Percentiles rank a stretch among this genome's conserved stretches.
These are phyloP conservation scores for Plagiodera versicolora DNA, from an alignment of 2,888 invertebrate species.

Conservation along the genomic window DNA sequence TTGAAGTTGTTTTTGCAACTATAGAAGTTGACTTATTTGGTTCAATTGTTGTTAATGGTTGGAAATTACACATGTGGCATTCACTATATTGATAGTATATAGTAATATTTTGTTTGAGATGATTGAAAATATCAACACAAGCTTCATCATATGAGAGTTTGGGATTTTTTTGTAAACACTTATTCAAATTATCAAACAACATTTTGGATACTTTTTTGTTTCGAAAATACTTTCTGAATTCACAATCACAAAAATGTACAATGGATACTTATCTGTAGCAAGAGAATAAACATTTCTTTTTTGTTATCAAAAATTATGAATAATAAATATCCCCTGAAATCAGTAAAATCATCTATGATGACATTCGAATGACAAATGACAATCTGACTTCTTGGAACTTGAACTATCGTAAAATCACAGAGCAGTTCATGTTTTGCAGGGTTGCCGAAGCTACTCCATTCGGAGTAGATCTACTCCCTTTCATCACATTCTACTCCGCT, in stretches of 20 bases:
- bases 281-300: too few species aligned
- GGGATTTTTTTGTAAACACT: slow-evolving; percentile 41
- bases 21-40: slow-evolving; percentile 43
- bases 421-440: too few species aligned
- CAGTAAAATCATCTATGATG: too few species aligned
- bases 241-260: background rate
- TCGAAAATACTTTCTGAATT: background rate
- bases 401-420: too few species aligned
- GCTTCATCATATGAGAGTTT: slow-evolving; percentile 51
- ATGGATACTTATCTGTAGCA: too few species aligned
- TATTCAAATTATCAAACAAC: slow-evolving; percentile 39
- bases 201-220: slow-evolving; percentile 21
- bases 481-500: too few species aligned
- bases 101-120: slow-evolving; percentile 37
- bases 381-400: too few species aligned
- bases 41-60: slow-evolving; percentile 41
- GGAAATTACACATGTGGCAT: slow-evolving; percentile 51
- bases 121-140: slow-evolving; percentile 51
- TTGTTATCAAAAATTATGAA: too few species aligned
- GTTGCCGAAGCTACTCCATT: too few species aligned
- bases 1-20: slow-evolving; percentile 50
- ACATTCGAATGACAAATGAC: too few species aligned
- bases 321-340: too few species aligned
- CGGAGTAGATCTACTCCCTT: too few species aligned
- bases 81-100: slow-evolving; percentile 52